These are phyloP conservation scores for Umimayanthus kanabou DNA, from an alignment of 92 coral and sea anemone species.

Conservation along the genomic window DNA sequence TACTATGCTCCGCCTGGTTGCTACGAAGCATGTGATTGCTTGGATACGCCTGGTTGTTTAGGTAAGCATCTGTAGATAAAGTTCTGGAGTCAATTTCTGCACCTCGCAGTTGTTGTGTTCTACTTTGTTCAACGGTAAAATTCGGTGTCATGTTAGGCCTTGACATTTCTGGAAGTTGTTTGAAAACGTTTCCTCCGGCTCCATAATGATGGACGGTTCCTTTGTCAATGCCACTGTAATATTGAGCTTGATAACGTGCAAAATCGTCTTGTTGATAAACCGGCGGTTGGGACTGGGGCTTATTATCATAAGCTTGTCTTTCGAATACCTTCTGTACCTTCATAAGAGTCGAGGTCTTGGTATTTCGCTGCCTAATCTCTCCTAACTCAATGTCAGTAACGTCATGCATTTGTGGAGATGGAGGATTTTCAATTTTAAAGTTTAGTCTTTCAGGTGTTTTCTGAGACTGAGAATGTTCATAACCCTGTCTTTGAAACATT, in stretches of 20 bases:
- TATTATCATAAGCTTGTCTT: background rate
- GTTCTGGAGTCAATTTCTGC: background rate
- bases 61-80: background rate
- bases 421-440: background rate
- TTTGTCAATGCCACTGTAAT: background rate
- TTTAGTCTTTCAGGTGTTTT: background rate
- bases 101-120: background rate
- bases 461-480: background rate
- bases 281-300: background rate
- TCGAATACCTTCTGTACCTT: background rate
- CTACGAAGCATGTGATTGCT: background rate
- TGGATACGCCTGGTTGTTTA: background rate
- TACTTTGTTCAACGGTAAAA: background rate
- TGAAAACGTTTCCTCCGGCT: background rate
- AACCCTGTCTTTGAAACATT: background rate
- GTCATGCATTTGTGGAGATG: background rate
- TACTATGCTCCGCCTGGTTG: background rate
- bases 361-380: conserved; percentile 1
- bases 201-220: background rate
- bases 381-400: background rate
- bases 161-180: background rate
- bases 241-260: background rate
- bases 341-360: background rate
- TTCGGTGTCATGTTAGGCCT: background rate
- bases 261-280: background rate